Base-by-base conservation (phyloP, 2,113 vertebrate species). In the Mobula hypostoma region DNA sequence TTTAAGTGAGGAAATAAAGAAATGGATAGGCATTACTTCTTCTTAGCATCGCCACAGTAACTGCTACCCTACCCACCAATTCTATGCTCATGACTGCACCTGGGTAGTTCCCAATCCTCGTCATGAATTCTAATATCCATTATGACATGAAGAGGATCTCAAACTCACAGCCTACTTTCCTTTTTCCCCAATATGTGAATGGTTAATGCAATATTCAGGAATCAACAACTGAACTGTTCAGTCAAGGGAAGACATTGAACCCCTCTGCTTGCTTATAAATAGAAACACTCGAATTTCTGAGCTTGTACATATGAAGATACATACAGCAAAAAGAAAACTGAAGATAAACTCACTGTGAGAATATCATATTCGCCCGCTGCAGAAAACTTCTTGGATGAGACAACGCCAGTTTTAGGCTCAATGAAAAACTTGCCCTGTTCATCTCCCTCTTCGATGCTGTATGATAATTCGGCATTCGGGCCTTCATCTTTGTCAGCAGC, bases 401-500 rank as follows among this genome's bases (percentile, higher is more conserved):
- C 98, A 94, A 98, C 95, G 72, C 99, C 99, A 0, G 99, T 99
- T 97, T 98, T 99, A 0, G 99, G 99, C 94, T 99, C 99, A 19
- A 99, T 99, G 27, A 99, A 99, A 95, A 99, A 99, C 94, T 97
- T 98, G 29, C 98, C 98, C 0, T 97, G 97, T 56, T 99, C 99
- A 32, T 99, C 98, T 12, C 98, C 99, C 0, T 98, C 98, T 94
- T 99, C 99, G 21, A 99, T 99, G 96, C 98, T 99, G 96, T 99
- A 99, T 12, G 99, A 99, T 95, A 99, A 98, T 95, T 99, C 99
- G 0, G 99, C 98, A 2, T 99, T 99, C 78, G 98, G 96, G 2
- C 99, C 99, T 6, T 97, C 96, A 4, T 99, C 99, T 17, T 97
- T 98, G 95, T 99, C 99, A 0, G 97, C 95, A 0, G 99, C 99